phyloP scores from a whole-genome alignment of 2,113 vertebrate species.

The Coreoperca whiteheadi region DNA sequence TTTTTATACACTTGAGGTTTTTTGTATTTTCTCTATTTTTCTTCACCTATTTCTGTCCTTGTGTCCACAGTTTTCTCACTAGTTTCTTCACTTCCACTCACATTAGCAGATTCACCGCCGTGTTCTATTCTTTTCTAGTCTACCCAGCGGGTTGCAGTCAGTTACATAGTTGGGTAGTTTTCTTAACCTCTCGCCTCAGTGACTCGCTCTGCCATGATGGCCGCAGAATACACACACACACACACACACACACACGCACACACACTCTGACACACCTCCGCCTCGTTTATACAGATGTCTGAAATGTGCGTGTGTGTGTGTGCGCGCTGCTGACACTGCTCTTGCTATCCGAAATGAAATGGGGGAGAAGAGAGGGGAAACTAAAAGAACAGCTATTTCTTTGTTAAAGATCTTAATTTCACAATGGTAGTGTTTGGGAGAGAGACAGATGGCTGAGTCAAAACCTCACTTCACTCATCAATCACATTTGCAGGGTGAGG shows the following conservation, averaged over 20 bases:
- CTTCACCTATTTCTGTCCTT: background rate
- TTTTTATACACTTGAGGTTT: no score
- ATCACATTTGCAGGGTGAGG: constrained; percentile 11
- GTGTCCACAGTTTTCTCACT: background rate
- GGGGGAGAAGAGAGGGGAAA: background rate
- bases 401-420: constrained; percentile 51
- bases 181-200: constrained; percentile 60
- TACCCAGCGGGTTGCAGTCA: background rate
- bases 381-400: constrained; percentile 55
- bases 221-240: constrained; percentile 40
- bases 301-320: constrained; percentile 40
- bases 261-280: constrained; percentile 40
- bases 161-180: constrained; percentile 35
- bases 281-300: constrained; percentile 60
- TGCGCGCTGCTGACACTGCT: constrained; percentile 48
- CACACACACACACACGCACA: no score
- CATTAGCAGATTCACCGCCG: background rate
- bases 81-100: background rate
- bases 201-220: constrained; percentile 37
- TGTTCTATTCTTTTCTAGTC: background rate
- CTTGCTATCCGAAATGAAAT: constrained; percentile 29
- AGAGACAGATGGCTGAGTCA: constrained; percentile 25
- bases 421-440: background rate
- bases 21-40: no score
- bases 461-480: constrained; percentile 58